These are phyloP conservation scores for Balaenoptera acutorostrata DNA, from an alignment of 2,113 vertebrate genomes.

Conservation along the genomic window DNA sequence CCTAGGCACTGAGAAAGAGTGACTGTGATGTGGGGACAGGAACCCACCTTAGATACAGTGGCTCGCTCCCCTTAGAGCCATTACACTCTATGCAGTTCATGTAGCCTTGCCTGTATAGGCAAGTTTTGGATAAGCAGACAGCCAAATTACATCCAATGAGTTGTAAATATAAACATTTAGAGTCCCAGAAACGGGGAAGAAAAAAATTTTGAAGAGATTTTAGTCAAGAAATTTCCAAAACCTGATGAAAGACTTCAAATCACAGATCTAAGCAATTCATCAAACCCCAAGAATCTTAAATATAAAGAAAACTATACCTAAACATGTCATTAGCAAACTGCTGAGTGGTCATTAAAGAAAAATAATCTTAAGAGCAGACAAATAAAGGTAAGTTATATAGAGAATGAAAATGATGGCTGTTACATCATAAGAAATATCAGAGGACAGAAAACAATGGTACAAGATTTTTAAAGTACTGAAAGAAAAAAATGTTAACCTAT, in stretches of 20 bases:
- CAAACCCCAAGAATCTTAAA: not conserved
- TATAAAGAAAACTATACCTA: not conserved
- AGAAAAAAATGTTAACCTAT: not conserved
- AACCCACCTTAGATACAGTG: not conserved
- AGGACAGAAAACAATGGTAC: not conserved
- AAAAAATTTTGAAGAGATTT: not conserved
- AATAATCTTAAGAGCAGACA: not conserved
- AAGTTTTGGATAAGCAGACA: not conserved
- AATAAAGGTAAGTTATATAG: not conserved
- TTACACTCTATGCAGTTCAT: rapidly evolving
- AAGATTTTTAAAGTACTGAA: not conserved
- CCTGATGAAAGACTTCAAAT: not conserved
- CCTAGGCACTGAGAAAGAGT: not conserved
- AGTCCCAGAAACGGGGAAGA: not conserved
- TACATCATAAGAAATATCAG: not conserved
- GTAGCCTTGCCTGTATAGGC: not conserved
- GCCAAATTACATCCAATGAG: not conserved
- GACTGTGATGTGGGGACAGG: not conserved
- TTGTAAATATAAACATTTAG: not conserved
- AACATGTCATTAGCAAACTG: not conserved
- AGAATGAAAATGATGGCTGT: not conserved
- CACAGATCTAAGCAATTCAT: not conserved
- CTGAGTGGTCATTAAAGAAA: not conserved
- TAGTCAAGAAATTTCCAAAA: not conserved
- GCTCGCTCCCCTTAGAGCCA: not conserved